Conservation (phyloP, 2,113 vertebrate species). For the Malurus melanocephalus region DNA sequence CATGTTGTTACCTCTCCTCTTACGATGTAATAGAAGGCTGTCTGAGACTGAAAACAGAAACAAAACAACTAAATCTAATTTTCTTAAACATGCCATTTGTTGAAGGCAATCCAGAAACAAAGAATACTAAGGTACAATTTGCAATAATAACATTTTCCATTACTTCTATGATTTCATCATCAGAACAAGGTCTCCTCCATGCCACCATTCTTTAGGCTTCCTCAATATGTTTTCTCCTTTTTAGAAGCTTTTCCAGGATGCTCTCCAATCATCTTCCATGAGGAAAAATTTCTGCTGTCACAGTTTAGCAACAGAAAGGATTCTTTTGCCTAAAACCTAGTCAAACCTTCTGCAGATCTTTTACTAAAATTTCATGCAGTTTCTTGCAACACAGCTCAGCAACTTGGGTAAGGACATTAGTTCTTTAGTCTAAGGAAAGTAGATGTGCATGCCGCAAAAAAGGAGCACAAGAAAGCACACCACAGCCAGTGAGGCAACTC, state of each 20-base stretch:
- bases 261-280: not conserved
- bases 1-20: not conserved
- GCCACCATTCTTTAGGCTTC: not conserved
- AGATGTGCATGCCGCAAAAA: not conserved
- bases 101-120: conserved; percentile 21
- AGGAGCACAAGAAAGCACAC: not conserved
- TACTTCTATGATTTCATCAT: not conserved
- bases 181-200: not conserved
- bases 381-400: not conserved
- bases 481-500: not conserved
- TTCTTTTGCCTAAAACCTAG: not conserved
- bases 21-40: not conserved
- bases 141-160: not conserved
- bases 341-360: not conserved
- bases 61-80: not conserved
- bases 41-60: not conserved
- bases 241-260: not conserved
- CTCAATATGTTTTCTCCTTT: not conserved
- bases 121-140: not conserved
- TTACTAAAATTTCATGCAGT: not conserved
- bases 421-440: not conserved
- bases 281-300: not conserved
- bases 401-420: not conserved
- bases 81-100: conserved; percentile 4
- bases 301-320: not conserved